phyloP scores from a whole-genome alignment of 1,140 invertebrate species.

The Leptopilina boulardi region DNA sequence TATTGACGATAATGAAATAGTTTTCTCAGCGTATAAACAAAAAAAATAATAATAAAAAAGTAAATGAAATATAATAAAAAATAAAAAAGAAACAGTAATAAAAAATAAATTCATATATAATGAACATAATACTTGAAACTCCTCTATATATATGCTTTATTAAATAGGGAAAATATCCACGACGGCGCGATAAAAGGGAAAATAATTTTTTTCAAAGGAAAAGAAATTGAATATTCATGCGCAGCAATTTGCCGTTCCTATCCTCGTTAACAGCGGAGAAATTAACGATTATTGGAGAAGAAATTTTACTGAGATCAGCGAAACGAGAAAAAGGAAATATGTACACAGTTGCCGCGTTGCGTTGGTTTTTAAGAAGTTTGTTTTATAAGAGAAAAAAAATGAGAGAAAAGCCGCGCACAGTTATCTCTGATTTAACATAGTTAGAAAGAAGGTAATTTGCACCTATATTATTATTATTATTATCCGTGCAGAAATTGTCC shows the following conservation, averaged over 20 bases:
- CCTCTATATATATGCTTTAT: not conserved
- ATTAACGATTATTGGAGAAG: conserved; percentile 23
- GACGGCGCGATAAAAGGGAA: not conserved
- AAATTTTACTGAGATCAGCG: conserved; percentile 9
- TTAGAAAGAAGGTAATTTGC: conserved; percentile 1
- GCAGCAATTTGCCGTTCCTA: not conserved
- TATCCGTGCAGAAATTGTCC: too few species aligned
- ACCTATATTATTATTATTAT: not conserved
- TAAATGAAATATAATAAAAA: too few species aligned
- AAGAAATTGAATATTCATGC: conserved; percentile 23
- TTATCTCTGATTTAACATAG: not conserved
- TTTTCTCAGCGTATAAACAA: too few species aligned
- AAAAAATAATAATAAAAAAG: too few species aligned
- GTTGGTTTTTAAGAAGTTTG: not conserved
- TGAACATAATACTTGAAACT: not conserved
- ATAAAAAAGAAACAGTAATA: not conserved
- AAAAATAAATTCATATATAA: not conserved
- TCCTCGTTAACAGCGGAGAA: conserved; percentile 22
- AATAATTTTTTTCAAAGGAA: not conserved
- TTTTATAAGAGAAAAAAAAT: not conserved
- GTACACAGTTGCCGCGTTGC: not conserved
- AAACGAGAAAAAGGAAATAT: conserved; percentile 25
- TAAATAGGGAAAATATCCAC: not conserved
- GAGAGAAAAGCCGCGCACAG: not conserved
- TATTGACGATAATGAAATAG: too few species aligned